phyloP scores from a whole-genome alignment of 2,797 vertebrate genomes.

The Amblyraja radiata region DNA sequence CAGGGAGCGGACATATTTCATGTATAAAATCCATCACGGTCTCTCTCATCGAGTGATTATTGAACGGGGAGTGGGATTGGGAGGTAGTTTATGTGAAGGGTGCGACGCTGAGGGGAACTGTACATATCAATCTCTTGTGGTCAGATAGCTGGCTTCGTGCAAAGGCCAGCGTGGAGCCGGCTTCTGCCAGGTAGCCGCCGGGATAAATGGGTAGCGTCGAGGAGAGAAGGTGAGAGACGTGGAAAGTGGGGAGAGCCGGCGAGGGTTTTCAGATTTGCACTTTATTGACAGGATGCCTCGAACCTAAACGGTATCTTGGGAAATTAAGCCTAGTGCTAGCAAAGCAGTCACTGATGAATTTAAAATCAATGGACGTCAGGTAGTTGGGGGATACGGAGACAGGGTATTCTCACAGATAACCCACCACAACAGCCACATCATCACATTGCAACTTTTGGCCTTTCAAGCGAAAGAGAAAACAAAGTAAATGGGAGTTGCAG shows the following conservation, averaged over 20 bases:
- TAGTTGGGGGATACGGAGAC: background rate
- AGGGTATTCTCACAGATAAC: background rate
- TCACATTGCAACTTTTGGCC: background rate
- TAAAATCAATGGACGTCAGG: conserved; percentile 40
- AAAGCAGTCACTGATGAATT: conserved; percentile 37
- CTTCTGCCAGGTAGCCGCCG: background rate
- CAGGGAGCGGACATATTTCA: conserved; percentile 17
- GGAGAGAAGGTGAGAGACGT: background rate
- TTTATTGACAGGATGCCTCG: conserved; percentile 38
- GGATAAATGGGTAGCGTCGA: background rate
- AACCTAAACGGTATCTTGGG: conserved; percentile 39
- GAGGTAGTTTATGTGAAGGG: conserved; percentile 29
- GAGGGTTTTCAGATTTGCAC: conserved; percentile 28
- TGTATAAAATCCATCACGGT: conserved; percentile 35
- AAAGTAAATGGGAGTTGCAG: background rate
- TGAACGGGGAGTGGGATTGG: conserved; percentile 22
- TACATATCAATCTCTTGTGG: background rate
- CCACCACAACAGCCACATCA: too few species aligned
- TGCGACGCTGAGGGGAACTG: conserved; percentile 20
- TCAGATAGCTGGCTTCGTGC: background rate
- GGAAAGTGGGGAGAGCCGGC: background rate
- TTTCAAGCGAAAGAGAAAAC: background rate
- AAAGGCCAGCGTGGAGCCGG: background rate
- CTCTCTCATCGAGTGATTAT: conserved; percentile 35
- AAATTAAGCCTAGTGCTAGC: conserved; percentile 39